Evolutionary conservation across 2,888 invertebrate genomes (phyloP).

Genomic region (Aquatica leii): DNA sequence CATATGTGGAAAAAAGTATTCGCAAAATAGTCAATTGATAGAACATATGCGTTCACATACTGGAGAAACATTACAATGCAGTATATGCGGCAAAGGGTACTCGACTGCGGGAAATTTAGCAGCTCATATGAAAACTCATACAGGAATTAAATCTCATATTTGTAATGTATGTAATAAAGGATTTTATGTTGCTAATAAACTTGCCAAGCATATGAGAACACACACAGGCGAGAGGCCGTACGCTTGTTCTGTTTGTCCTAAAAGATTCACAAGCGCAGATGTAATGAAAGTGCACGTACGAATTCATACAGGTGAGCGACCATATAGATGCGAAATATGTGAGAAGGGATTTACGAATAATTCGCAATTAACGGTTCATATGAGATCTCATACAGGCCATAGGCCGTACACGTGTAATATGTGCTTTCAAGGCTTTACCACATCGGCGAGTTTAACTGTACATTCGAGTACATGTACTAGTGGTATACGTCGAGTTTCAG

Average conservation of each 20-base stretch:
- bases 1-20: slow-evolving; percentile 48
- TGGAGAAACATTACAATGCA: slow-evolving; percentile 50
- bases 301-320: slow-evolving; percentile 44
- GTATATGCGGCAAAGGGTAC: slow-evolving; percentile 46
- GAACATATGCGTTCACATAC: slow-evolving; percentile 49
- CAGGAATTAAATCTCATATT: slow-evolving; percentile 47
- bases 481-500: slow-evolving; percentile 26
- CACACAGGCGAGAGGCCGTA: slow-evolving; percentile 56
- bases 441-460: slow-evolving; percentile 35
- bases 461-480: slow-evolving; percentile 34
- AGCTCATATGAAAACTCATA: slow-evolving; percentile 51
- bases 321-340: slow-evolving; percentile 42
- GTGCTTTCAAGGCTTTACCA: slow-evolving; percentile 41
- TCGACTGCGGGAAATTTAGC: slow-evolving; percentile 46
- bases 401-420: slow-evolving; percentile 40
- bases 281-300: slow-evolving; percentile 45
- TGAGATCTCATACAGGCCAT: slow-evolving; percentile 38
- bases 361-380: slow-evolving; percentile 45
- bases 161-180: slow-evolving; percentile 49
- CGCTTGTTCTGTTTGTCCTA: slow-evolving; percentile 48
- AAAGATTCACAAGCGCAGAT: slow-evolving; percentile 44
- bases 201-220: slow-evolving; percentile 54
- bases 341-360: slow-evolving; percentile 44
- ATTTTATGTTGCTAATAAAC: slow-evolving; percentile 48
- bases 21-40: slow-evolving; percentile 44